Base-by-base conservation (phyloP, 2,797 vertebrate genomes). In the Micropoecilia bifurca region DNA sequence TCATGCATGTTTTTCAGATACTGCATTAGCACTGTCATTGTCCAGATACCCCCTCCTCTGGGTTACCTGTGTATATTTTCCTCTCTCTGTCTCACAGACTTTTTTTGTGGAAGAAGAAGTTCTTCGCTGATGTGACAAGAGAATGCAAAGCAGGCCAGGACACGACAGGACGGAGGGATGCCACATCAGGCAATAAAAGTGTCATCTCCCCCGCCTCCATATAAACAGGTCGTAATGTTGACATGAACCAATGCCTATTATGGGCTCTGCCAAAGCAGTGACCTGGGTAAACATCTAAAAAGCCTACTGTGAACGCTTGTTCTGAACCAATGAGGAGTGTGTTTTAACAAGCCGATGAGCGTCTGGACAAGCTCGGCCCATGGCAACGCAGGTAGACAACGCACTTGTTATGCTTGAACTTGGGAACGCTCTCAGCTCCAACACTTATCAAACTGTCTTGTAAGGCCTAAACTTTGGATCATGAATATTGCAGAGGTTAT, bases 241-340 rank as follows among this genome's bases (percentile, higher is more conserved):
- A 95, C 92, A 93, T 93, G 94, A 94, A 90, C 90, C 94, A 93
- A 93, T 93, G 92, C 94, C 95, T 95, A 95, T 95, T 96, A 94
- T 92, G 95, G 95, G 90, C 91, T 88, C 83, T 47, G 48, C 79
- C 85, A 88, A 90, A 89, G 78, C 89, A 39, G 85, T 89, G 91
- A 89, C 92, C 91, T 85, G 83, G 88, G 84, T 93, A 94, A 94
- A 94, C 92, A 93, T 74, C 80, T 61, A 16, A 83, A 79, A 81
- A 80, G 80, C 71, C 74, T 76, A 80, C 45, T 53, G 48, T 12
- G 57, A 81, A 71, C 1, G 80, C 68, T 48, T 20, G 76, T 22
- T 59, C 81, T 50, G 22, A 1, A 50, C 85, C 93, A 91, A 91
- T 89, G 86, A 83, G 73, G 75, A 92, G 88, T 78, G 85, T 91